Base-by-base conservation (phyloP, 2,797 vertebrate genomes). In the Pseudomugil tenellus region DNA sequence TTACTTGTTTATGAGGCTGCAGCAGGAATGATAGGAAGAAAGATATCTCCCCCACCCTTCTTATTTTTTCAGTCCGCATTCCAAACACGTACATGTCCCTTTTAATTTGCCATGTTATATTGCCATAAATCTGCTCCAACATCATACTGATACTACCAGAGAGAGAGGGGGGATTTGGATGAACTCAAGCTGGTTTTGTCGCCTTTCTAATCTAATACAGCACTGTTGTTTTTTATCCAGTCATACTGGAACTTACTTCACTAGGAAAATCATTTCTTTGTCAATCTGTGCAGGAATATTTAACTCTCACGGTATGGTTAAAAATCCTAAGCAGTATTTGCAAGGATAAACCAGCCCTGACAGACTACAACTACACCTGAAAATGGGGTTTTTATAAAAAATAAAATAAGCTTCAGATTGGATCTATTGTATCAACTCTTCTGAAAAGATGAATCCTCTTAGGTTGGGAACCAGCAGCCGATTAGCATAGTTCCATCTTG, bases 1-100 rank as follows among this genome's bases (percentile, higher is more conserved):
- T 89, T 84, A 83, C 83, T 84, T 87, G 87, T 91, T 92, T 92
- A 92, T 89, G 85, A 83, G 83, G 75, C 73, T 59, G 70, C 62
- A 71, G 81, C 63, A 41, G 60, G 39, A 57, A 77, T 51, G 70
- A 73, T 57, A 57, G 58, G 31, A 64, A 58, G 60, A 48, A 39
- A 29, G 37, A 32, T 51, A 64, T 61, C 53, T 62, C 55, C 46
- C 49, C 39, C 39, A 25, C n/a, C 56, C 17, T 16, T 6, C 29
- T 6, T 31, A 31, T 10, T 61, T 46, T 55, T 64, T 63, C 54
- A 35, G 53, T 87, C 87, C 34, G 76, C 48, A 90, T 88, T 90
- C 88, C 28, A 43, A 69, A 82, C 89, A 91, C 85, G 85, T 83
- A 82, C 72, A 5, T 58, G 65, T 74, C 76, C 76, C 41, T 83